A percentile compares a stretch with the other conserved stretches of the same genome.
phyloP scores from a whole-genome alignment of 2,797 vertebrate genomes.

The Enteromius unitaeniatus region DNA sequence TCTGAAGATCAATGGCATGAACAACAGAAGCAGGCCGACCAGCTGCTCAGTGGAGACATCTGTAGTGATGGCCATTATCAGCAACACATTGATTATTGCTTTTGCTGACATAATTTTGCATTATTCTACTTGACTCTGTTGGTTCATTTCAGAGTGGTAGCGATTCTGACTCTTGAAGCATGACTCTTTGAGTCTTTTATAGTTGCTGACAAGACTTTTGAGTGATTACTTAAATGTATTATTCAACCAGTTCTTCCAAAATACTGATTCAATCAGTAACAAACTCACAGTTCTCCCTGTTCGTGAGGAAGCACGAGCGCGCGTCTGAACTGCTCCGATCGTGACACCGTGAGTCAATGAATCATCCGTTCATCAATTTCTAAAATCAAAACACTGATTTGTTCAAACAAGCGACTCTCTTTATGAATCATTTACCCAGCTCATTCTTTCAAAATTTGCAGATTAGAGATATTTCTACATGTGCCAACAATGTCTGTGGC shows the following conservation, averaged over 20 bases:
- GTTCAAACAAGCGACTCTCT: not conserved
- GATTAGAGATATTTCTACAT: too few relatives aligned
- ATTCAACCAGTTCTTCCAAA: not conserved
- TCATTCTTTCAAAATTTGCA: not conserved
- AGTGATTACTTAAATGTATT: not conserved
- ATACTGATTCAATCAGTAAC: not conserved
- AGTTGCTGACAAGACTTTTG: not conserved
- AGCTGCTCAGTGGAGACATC: conserved; percentile 40
- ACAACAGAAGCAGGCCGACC: conserved; percentile 27
- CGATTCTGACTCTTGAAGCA: not conserved
- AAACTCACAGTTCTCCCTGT: too few relatives aligned
- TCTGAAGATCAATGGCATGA: conserved; percentile 15
- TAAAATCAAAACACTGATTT: not conserved
- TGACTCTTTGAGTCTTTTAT: not conserved
- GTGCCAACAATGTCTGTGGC: too few relatives aligned
- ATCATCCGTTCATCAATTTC: not conserved
- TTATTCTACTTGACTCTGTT: not conserved
- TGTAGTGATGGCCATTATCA: not conserved
- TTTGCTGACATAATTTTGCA: not conserved
- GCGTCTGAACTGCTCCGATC: too few relatives aligned
- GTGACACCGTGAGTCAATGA: not conserved
- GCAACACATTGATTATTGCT: not conserved
- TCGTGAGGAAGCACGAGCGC: too few relatives aligned
- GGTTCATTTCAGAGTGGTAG: not conserved
- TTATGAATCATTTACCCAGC: not conserved